Evolutionary conservation across 1,140 invertebrate species (phyloP).

Genomic region (Dendroctonus ponderosae): DNA sequence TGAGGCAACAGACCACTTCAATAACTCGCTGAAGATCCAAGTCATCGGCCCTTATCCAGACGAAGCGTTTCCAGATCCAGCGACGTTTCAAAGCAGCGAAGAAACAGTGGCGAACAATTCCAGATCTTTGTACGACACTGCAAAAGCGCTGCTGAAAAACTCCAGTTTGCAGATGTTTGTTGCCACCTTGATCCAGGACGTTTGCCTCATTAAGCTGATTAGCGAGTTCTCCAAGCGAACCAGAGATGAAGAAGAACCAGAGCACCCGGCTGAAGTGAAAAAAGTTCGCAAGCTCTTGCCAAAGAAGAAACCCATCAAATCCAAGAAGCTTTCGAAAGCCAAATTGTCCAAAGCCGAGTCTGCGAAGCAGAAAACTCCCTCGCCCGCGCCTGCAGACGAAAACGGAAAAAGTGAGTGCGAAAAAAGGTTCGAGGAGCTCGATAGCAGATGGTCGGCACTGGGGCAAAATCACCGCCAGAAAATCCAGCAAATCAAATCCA

Average conservation of each 20-base stretch:
- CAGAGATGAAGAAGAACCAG: no score
- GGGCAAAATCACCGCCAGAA: conserved; percentile 35
- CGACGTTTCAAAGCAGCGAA: no score
- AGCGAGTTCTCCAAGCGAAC: conserved; percentile 23
- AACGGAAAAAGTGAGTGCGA: conserved; percentile 42
- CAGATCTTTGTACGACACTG: conserved; percentile 6
- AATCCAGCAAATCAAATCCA: conserved; percentile 39
- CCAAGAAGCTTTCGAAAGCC: neutral
- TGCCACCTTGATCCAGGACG: conserved; percentile 31
- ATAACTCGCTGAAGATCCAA: neutral
- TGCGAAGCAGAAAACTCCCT: neutral
- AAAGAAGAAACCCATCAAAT: no score
- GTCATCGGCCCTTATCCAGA: conserved; percentile 4
- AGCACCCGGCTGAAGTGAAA: neutral
- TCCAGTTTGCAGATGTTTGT: conserved; percentile 29
- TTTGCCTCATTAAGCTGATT: conserved; percentile 33
- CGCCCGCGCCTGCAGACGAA: conserved; percentile 4
- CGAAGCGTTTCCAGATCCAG: neutral
- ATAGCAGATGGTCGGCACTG: conserved; percentile 32
- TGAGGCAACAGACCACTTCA: conserved; percentile 1
- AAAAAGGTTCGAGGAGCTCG: conserved; percentile 39
- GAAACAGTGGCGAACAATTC: neutral
- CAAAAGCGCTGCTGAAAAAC: conserved; percentile 18
- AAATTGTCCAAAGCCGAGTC: neutral
- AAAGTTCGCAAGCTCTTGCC: neutral